A percentile compares a stretch with the other conserved stretches of the same genome.
Conservation (phyloP, 2,797 vertebrate species). For the Coilia nasus region DNA sequence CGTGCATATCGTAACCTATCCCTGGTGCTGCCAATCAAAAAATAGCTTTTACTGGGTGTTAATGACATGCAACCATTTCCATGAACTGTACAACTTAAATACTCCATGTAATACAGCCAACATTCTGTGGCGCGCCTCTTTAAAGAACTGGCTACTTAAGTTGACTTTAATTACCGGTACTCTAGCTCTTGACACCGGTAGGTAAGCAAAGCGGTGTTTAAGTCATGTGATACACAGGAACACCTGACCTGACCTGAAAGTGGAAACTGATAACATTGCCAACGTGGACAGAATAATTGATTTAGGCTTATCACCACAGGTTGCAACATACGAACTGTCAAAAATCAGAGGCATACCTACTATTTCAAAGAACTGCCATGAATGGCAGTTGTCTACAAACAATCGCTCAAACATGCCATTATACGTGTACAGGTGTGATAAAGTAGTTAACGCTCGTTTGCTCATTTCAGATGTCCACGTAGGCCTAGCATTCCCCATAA, state of each 20-base stretch:
- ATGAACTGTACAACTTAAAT: neutral
- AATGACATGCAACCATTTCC: neutral
- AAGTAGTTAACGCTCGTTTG: neutral
- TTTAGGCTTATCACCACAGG: neutral
- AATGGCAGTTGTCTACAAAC: too few relatives aligned
- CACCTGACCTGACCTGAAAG: constrained; percentile 6
- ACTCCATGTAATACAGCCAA: neutral
- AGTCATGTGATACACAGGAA: neutral
- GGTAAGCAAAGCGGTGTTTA: neutral
- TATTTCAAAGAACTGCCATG: neutral
- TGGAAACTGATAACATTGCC: constrained; percentile 36
- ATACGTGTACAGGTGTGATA: too few relatives aligned
- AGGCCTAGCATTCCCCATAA: neutral
- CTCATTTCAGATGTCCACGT: neutral
- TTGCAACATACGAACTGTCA: neutral
- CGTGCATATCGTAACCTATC: neutral
- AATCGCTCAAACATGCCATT: too few relatives aligned
- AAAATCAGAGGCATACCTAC: neutral
- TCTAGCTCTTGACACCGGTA: too few relatives aligned
- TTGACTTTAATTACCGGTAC: too few relatives aligned
- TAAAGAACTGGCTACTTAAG: neutral
- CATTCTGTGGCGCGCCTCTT: neutral
- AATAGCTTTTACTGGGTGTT: neutral
- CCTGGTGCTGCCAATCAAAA: neutral
- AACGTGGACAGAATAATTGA: constrained; percentile 43